Base-by-base conservation (phyloP, 2,888 invertebrate species). In the Habroteleia sp. region DNA sequence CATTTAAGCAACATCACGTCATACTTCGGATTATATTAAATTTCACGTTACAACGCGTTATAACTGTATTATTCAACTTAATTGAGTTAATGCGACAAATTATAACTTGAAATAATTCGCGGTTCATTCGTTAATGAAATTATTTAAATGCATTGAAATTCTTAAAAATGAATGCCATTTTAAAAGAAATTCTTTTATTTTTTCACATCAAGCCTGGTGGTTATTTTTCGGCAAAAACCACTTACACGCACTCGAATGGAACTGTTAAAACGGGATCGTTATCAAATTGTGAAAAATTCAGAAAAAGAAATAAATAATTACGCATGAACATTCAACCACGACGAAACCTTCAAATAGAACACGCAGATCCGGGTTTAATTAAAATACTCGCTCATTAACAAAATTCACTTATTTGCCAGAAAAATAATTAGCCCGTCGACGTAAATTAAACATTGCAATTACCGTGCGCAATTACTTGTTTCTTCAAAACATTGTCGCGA, bases 391-490 rank as follows among this genome's bases (percentile, higher is more conserved):
- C 56, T 23, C 72, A 73, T 73, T 73, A 73, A 73, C 65, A 65
- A 65, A 65, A 65, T 73, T 73, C 65, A 73, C 58, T 73, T 73
- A 65, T 73, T 65, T 48, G 25, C 48, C 58, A 56, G 65, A 73
- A 73, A 73, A 65, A 73, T 73, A 65, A 46, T 44, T 73, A 37
- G 50, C 65, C 39, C 37, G 72, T 65, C 65, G 29, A 42, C 65
- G 72, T 73, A 73, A 65, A 65, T 73, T 73, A 73, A 58, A 73
- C 72, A 73, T 52, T 65, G 65, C 72, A 73, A 73, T 73, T 73
- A 73, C 50, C 58, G 50, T 31, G 63, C 52, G 58, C 65, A 44
- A 73, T 65, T 65, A 60, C 65, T 58, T 65, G 72, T 58, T 65
- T 58, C 58, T 65, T 65, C 50, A 56, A 65, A 65, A 65, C 63